These are phyloP conservation scores for Psilanteris sp. DNA, from an alignment of 1,140 invertebrate species.

Conservation along the genomic window DNA sequence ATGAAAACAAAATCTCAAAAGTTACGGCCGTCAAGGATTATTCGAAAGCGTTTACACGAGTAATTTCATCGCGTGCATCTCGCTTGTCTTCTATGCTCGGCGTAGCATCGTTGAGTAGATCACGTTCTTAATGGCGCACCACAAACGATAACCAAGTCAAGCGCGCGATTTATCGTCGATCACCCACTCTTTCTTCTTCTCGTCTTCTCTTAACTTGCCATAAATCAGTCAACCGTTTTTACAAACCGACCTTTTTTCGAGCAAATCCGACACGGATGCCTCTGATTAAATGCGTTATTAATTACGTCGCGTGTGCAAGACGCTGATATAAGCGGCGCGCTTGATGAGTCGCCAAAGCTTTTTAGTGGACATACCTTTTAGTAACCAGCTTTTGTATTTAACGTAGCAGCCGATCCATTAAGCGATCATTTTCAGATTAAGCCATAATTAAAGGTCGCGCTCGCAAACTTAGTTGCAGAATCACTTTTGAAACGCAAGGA, in stretches of 20 bases:
- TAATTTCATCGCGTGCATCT: constrained; percentile 65
- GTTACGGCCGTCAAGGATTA: constrained; percentile 55
- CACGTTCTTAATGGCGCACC: constrained; percentile 70
- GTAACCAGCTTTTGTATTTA: constrained; percentile 39
- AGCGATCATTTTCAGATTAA: constrained; percentile 31
- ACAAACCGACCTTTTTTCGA: constrained; percentile 62
- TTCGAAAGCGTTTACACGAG: constrained; percentile 63
- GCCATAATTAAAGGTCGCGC: constrained; percentile 9
- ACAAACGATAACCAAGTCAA: constrained; percentile 73
- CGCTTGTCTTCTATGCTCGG: constrained; percentile 54
- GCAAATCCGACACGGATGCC: constrained; percentile 64
- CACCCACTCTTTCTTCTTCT: constrained; percentile 60
- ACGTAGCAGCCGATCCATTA: constrained; percentile 16
- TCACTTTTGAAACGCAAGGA: too few species aligned
- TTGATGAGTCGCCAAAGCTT: constrained; percentile 65
- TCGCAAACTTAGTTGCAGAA: neutral
- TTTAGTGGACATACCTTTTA: constrained; percentile 66
- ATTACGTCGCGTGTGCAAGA: constrained; percentile 70
- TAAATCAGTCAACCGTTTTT: constrained; percentile 74
- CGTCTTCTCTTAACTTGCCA: constrained; percentile 66
- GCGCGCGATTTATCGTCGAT: constrained; percentile 74
- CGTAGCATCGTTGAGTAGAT: constrained; percentile 63
- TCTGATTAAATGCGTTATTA: constrained; percentile 76
- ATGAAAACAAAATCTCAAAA: constrained; percentile 63
- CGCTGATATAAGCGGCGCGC: constrained; percentile 69